Conservation (phyloP, 2,113 vertebrate species). For the Copsychus sechellarum region DNA sequence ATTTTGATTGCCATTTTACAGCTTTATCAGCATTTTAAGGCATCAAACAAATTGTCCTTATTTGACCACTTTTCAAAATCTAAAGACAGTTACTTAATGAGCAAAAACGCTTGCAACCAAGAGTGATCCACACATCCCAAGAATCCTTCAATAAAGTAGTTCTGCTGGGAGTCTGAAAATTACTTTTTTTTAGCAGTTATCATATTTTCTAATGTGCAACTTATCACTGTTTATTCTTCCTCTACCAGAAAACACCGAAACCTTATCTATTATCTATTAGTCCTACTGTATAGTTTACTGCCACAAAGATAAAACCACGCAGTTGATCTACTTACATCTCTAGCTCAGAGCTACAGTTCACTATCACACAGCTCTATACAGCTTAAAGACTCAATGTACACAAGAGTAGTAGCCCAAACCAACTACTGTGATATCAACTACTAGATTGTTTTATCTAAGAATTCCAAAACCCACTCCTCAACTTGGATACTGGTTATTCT, state of each 20-base stretch:
- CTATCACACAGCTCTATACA: not conserved
- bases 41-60: slow-evolving; percentile 5
- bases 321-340: not conserved
- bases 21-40: slow-evolving; percentile 40
- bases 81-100: slow-evolving; percentile 51
- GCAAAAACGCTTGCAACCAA: not conserved
- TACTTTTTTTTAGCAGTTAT: not conserved
- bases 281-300: not conserved
- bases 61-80: slow-evolving; percentile 5
- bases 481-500: not conserved
- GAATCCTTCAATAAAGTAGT: not conserved
- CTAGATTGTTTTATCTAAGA: not conserved
- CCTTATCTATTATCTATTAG: not conserved
- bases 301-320: not conserved
- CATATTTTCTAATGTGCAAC: not conserved
- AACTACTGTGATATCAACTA: not conserved
- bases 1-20: slow-evolving; percentile 53
- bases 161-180: not conserved
- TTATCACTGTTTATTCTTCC: not conserved
- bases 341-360: not conserved
- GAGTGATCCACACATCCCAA: not conserved
- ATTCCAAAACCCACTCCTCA: not conserved
- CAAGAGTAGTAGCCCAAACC: not conserved
- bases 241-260: not conserved
- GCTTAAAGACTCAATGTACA: not conserved